Percentiles rank a stretch among this genome's conserved stretches.
Evolutionary conservation across 2,797 vertebrate species (phyloP).

Genomic region (Petrocephalus schoutedeni): DNA sequence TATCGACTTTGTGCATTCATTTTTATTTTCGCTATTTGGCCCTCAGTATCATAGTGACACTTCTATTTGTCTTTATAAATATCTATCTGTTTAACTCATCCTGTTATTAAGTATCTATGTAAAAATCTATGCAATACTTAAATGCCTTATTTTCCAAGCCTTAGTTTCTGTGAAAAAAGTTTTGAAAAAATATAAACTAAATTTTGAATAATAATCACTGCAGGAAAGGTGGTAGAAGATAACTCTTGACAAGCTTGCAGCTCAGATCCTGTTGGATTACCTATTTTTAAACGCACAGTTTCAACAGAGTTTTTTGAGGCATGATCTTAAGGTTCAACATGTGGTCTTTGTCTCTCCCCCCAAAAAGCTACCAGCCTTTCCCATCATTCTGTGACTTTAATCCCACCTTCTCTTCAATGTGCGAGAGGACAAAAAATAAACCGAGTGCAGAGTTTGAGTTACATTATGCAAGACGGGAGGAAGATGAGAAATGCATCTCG

Average conservation of each 20-base stretch:
- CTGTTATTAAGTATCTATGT: neutral
- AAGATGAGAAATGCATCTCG: neutral
- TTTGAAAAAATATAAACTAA: neutral
- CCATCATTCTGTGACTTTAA: neutral
- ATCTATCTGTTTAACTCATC: neutral
- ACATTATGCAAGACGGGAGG: neutral
- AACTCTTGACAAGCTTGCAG: neutral
- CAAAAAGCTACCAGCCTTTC: neutral
- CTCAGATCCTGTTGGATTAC: neutral
- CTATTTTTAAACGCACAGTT: neutral
- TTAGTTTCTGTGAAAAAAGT: neutral
- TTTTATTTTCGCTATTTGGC: neutral
- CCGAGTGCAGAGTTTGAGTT: neutral
- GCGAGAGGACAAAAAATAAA: neutral
- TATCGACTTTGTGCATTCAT: constrained; percentile 3
- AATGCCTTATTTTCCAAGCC: neutral
- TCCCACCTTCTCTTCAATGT: neutral
- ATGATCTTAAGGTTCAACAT: neutral
- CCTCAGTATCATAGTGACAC: neutral
- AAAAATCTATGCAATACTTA: neutral
- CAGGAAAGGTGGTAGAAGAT: neutral
- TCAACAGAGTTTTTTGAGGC: neutral
- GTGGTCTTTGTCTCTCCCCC: neutral
- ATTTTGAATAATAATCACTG: neutral
- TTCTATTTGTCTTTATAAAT: neutral